Base-by-base conservation (phyloP, 2,797 vertebrate species). In the Gallinago solitaria region DNA sequence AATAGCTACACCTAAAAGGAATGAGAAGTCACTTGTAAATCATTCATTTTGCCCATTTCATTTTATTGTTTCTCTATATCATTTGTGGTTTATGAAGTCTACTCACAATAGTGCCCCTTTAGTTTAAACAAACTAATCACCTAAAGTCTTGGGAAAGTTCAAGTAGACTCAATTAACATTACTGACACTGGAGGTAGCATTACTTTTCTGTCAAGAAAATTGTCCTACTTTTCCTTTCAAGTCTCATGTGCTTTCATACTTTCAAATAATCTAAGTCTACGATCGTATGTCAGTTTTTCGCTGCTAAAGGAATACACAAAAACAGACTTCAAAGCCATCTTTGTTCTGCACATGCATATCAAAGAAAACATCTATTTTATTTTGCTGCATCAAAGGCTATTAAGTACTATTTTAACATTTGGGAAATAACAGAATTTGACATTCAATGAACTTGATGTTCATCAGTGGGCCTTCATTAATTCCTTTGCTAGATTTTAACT, bases 361-460 rank as follows among this genome's bases (percentile, higher is more conserved):
- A 97, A 96, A 98, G 86, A 75, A 96, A 98, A 97, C 93, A 83
- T 93, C 94, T 96, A 94, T 92, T 97, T 97, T 94, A 96, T 92
- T 97, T 93, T 96, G 96, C 95, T 95, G 90, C 97, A 98, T 98
- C 98, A 98, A 98, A 98, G 93, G 64, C 87, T 96, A 96, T 97
- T 96, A 88, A 97, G 95, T 98, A 94, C 95, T 96, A 95, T 97
- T 97, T 98, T 98, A 97, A 96, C 92, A 97, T 97, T 93, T 95
- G 96, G 96, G 95, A 98, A 97, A 97, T 98, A 98, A 97, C 90
- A 96, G 94, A 95, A 77, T 92, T 95, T 97, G 97, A 97, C 97
- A 97, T 96, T 96, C 83, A 73, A 83, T 97, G 96, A 98, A 98
- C 96, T 97, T 95, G 57, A 85, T 82, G 93, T 96, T 96, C 95